A percentile compares a stretch with the other conserved stretches of the same genome.
Conservation (phyloP, 2,797 vertebrate species). For the Galaxias olidus region DNA sequence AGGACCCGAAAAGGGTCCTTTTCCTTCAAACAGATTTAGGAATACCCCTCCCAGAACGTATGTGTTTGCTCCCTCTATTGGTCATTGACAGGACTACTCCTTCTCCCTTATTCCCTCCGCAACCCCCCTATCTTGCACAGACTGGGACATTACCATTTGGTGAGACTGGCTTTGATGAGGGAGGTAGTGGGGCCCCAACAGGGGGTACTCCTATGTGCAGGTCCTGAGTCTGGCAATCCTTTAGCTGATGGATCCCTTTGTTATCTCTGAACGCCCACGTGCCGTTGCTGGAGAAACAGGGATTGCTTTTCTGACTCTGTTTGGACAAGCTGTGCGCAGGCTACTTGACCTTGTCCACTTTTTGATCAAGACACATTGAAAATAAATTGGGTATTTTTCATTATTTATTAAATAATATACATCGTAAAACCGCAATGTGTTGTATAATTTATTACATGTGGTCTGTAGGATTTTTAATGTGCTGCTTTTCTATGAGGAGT, state of each 20-base stretch:
- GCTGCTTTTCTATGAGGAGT: too few relatives aligned
- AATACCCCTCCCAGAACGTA: neutral
- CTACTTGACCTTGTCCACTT: slow-evolving; percentile 43
- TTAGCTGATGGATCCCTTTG: slow-evolving; percentile 50
- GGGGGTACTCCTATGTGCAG: slow-evolving; percentile 65
- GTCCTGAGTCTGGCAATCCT: slow-evolving; percentile 35
- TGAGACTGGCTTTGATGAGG: slow-evolving; percentile 67
- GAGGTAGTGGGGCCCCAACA: slow-evolving; percentile 65
- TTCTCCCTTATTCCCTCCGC: slow-evolving; percentile 47
- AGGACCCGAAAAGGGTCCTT: neutral
- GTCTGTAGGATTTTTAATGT: too few relatives aligned
- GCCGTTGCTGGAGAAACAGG: slow-evolving; percentile 33
- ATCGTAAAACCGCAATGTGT: too few relatives aligned
- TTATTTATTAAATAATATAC: neutral
- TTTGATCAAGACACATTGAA: too few relatives aligned
- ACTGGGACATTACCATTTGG: slow-evolving; percentile 76
- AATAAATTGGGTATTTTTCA: neutral
- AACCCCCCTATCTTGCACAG: slow-evolving; percentile 53
- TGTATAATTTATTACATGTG: too few relatives aligned
- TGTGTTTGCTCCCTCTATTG: slow-evolving; percentile 58
- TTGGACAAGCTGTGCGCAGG: slow-evolving; percentile 8
- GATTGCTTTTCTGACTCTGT: slow-evolving; percentile 23
- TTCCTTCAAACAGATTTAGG: neutral
- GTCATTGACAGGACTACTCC: slow-evolving; percentile 44
- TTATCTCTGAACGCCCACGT: slow-evolving; percentile 53